These are phyloP conservation scores for Melanostigma gelatinosum DNA, from an alignment of 2,113 vertebrate genomes.

Conservation along the genomic window DNA sequence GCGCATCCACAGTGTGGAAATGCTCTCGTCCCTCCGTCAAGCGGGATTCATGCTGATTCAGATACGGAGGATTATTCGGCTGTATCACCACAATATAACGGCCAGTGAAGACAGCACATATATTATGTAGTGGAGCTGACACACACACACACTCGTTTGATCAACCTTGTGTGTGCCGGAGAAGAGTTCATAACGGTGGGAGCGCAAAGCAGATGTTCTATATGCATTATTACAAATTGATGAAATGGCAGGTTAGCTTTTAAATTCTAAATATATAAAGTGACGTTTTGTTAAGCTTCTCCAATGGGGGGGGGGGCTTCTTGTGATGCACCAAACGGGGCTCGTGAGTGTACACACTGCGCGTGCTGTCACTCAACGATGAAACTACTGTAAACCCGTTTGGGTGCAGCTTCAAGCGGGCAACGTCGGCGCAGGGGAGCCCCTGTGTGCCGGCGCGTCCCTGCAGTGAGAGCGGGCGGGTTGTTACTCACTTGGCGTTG, in stretches of 20 bases:
- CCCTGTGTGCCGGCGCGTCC: neutral
- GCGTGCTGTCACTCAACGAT: neutral
- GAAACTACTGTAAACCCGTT: neutral
- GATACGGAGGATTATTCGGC: slow-evolving; percentile 22
- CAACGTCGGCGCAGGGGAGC: neutral
- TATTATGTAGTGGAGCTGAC: neutral
- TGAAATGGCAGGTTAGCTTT: neutral
- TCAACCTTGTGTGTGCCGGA: neutral
- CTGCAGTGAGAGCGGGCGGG: neutral
- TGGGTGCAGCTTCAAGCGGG: neutral
- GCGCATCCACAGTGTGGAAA: slow-evolving; percentile 12
- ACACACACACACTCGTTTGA: neutral
- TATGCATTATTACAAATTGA: neutral
- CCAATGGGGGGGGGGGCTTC: neutral
- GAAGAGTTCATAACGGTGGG: neutral
- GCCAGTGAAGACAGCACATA: neutral
- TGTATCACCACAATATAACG: slow-evolving; percentile 11
- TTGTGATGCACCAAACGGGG: neutral
- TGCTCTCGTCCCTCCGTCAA: neutral
- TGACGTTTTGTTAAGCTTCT: neutral
- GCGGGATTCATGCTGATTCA: slow-evolving; percentile 18
- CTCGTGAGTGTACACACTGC: neutral
- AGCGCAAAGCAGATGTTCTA: neutral
- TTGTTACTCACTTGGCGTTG: slow-evolving; percentile 89
- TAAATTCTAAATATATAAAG: neutral